Conservation (phyloP, 2,888 invertebrate species). For the Caenorhabditis virilis region DNA sequence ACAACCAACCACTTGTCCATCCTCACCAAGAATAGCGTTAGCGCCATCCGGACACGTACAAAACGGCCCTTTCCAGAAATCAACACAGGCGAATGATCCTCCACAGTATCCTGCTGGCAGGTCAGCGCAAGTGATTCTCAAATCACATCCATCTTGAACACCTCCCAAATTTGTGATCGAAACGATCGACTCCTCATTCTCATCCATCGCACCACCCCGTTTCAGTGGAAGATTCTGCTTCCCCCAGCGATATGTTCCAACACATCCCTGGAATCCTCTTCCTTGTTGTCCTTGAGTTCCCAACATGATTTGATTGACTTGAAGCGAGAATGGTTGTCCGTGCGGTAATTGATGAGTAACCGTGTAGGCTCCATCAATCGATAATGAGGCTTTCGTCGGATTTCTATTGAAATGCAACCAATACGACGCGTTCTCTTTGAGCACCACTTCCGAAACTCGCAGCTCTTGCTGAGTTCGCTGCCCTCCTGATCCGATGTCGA, state of each 20-base stretch:
- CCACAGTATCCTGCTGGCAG: slow-evolving; percentile 79
- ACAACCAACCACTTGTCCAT: slow-evolving; percentile 73
- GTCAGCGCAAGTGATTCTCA: slow-evolving; percentile 91
- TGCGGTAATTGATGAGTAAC: slow-evolving; percentile 40
- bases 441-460: slow-evolving; percentile 37
- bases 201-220: slow-evolving; percentile 36
- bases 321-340: slow-evolving; percentile 45
- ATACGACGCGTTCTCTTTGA: slow-evolving; percentile 60
- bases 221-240: slow-evolving; percentile 87
- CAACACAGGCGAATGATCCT: slow-evolving; percentile 90
- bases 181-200: slow-evolving; percentile 69
- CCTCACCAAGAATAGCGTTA: slow-evolving; percentile 53
- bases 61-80: slow-evolving; percentile 96
- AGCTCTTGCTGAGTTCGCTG: slow-evolving; percentile 30
- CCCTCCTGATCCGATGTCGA: slow-evolving; percentile 39
- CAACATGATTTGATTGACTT: slow-evolving; percentile 52
- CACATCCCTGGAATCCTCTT: slow-evolving; percentile 73
- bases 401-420: slow-evolving; percentile 59
- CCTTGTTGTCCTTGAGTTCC: slow-evolving; percentile 47
- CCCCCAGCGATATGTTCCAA: slow-evolving; percentile 85
- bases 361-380: slow-evolving; percentile 60
- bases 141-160: slow-evolving; percentile 76
- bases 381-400: slow-evolving; percentile 53
- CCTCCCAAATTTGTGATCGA: slow-evolving; percentile 41
- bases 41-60: slow-evolving; percentile 80